These are phyloP conservation scores for Eutrigla gurnardus DNA, from an alignment of 2,797 vertebrate species.

Conservation along the genomic window DNA sequence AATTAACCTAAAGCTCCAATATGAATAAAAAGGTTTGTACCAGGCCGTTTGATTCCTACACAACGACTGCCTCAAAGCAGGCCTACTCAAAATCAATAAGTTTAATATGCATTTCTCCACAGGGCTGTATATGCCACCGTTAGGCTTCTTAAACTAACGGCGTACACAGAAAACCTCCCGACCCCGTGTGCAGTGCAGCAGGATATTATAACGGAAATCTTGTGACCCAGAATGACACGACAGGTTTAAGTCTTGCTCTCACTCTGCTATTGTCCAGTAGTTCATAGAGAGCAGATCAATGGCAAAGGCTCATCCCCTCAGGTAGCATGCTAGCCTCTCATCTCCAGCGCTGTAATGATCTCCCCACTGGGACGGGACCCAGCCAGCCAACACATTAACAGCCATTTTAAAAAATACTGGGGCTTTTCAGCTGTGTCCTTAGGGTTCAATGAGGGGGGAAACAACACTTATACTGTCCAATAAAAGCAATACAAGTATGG, in stretches of 20 bases:
- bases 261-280: conserved; percentile 52
- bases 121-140: background rate
- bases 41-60: background rate
- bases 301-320: conserved; percentile 59
- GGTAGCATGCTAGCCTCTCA: conserved; percentile 68
- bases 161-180: background rate
- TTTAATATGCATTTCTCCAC: conserved; percentile 30
- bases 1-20: conserved; percentile 12
- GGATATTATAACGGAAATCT: conserved; percentile 55
- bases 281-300: conserved; percentile 72
- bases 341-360: conserved; percentile 71
- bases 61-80: background rate
- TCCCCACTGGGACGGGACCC: conserved; percentile 69
- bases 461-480: conserved; percentile 61
- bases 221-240: conserved; percentile 60
- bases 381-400: conserved; percentile 75
- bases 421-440: conserved; percentile 61
- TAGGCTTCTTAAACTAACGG: background rate
- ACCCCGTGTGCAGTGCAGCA: background rate
- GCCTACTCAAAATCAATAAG: conserved; percentile 24
- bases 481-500: conserved; percentile 60
- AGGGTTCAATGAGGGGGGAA: conserved; percentile 52
- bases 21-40: background rate
- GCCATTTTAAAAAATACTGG: conserved; percentile 62
- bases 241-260: conserved; percentile 30